These are phyloP conservation scores for Mastigias papua DNA, from an alignment of 30 jellyfish, hydroid and myxozoan species.

Conservation along the genomic window DNA sequence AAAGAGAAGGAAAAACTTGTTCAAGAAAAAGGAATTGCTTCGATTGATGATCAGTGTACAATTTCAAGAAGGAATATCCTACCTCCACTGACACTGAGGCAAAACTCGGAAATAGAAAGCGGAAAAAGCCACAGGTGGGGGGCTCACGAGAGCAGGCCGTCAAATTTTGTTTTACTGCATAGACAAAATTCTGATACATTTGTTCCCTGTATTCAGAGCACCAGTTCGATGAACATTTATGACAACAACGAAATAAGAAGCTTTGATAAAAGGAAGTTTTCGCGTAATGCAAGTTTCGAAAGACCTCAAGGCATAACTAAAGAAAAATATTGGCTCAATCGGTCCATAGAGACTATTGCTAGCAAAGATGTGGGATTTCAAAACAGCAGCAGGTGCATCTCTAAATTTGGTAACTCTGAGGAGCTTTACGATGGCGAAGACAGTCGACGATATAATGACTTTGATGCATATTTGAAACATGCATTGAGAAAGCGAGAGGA, in stretches of 20 bases:
- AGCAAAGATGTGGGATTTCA: neutral
- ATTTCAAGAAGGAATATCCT: constrained; percentile 28
- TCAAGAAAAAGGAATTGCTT: neutral
- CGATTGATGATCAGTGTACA: neutral
- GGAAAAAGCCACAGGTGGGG: neutral
- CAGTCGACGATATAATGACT: constrained; percentile 34
- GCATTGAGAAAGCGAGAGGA: constrained; percentile 47
- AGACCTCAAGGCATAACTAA: neutral
- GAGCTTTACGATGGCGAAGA: too few species aligned
- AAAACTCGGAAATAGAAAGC: neutral
- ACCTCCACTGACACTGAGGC: constrained; percentile 51
- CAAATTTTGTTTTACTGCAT: neutral
- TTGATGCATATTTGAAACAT: constrained; percentile 44
- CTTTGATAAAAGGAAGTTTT: neutral
- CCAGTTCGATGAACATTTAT: neutral
- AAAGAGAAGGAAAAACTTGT: constrained; percentile 36
- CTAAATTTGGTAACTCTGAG: too few species aligned
- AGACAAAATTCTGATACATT: too few species aligned
- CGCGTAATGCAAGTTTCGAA: constrained; percentile 2
- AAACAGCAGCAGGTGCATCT: too few species aligned
- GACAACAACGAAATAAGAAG: neutral
- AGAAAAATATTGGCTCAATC: neutral
- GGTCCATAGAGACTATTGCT: neutral
- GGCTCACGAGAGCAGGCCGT: too few species aligned
- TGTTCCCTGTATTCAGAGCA: neutral